Evolutionary conservation across 2,888 invertebrate species (phyloP).

Genomic region (Orchesella flavescens): DNA sequence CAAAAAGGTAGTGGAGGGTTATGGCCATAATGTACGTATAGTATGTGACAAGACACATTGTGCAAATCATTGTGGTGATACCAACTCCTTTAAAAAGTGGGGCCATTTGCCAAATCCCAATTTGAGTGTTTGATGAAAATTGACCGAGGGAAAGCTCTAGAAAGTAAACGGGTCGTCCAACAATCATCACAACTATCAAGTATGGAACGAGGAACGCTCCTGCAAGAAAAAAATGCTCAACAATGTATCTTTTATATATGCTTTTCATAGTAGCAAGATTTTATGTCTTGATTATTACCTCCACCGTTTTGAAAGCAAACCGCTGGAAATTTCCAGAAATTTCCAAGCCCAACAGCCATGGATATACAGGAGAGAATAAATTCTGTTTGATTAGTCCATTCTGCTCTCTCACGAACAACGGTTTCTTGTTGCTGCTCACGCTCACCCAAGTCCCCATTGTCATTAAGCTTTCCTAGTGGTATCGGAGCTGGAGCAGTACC

Average conservation of each 20-base stretch:
- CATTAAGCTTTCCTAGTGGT: too few species aligned
- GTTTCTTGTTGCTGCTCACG: too few species aligned
- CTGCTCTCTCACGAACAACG: too few species aligned
- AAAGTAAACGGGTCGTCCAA: slow-evolving; percentile 88
- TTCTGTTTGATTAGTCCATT: slow-evolving; percentile 60
- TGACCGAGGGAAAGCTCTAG: slow-evolving; percentile 89
- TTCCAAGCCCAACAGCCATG: background rate
- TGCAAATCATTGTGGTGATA: slow-evolving; percentile 75
- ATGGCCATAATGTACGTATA: slow-evolving; percentile 85
- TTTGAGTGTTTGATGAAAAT: slow-evolving; percentile 86
- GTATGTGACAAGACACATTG: slow-evolving; percentile 81
- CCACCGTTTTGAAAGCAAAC: slow-evolving; percentile 67
- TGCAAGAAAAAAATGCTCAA: too few species aligned
- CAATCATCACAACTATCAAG: slow-evolving; percentile 73
- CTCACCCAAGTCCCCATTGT: too few species aligned
- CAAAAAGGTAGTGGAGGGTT: slow-evolving; percentile 82
- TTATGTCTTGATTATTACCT: background rate
- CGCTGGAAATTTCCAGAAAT: slow-evolving; percentile 60
- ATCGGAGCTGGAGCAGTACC: too few species aligned
- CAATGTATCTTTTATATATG: background rate
- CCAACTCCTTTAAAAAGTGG: slow-evolving; percentile 74
- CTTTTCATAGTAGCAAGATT: background rate
- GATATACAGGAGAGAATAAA: slow-evolving; percentile 55
- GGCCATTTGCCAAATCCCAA: slow-evolving; percentile 78
- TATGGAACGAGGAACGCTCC: slow-evolving; percentile 73